Base-by-base conservation (phyloP, 2,113 vertebrate species). In the Cheirogaleus medius region DNA sequence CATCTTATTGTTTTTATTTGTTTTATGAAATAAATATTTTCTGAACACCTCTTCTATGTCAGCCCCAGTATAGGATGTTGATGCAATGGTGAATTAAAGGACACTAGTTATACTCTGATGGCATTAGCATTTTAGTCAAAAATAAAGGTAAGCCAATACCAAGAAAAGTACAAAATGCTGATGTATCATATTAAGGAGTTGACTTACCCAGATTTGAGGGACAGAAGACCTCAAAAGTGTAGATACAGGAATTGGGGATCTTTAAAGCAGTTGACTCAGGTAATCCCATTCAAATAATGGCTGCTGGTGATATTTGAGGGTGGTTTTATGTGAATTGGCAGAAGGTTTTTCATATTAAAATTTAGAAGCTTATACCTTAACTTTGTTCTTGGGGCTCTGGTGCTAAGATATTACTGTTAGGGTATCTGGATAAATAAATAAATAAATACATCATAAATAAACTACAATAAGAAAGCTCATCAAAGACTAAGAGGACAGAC, bases 281-380 rank as follows among this genome's bases (percentile, higher is more conserved):
- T 68, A 66, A 58, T 47, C 10, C 29, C 18, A 11, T 84, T 83
- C 20, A 71, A 34, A 68, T 71, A 71, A 95, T 63, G 15, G 18
- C 44, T 92, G 64, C 66, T 69, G 12, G 39, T 77, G 66, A 90
- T 49, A 83, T 68, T 21, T 73, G 29, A 42, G 6, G 44, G 27
- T 89, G 56, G 17, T 52, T 97, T 69, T 89, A 42, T 52, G 27
- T 54, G 37, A 82, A 4, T 27, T 39, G 20, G 42, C 27, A 17
- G 8, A 91, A 56, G 3, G 14, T 44, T 29, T 90, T 85, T 95
- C 7, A 52, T 82, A 77, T 84, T 58, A 96, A 94, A 95, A 92
- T 80, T 94, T 52, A 90, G 21, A 94, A 77, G 58, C 81, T 39
- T 34, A 12, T 39, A 60, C 17, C 12, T 94, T 92, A 90, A 69